A percentile compares a stretch with the other conserved stretches of the same genome.
These are phyloP conservation scores for Urophycis tenuis DNA, from an alignment of 2,797 vertebrate species.

Conservation along the genomic window DNA sequence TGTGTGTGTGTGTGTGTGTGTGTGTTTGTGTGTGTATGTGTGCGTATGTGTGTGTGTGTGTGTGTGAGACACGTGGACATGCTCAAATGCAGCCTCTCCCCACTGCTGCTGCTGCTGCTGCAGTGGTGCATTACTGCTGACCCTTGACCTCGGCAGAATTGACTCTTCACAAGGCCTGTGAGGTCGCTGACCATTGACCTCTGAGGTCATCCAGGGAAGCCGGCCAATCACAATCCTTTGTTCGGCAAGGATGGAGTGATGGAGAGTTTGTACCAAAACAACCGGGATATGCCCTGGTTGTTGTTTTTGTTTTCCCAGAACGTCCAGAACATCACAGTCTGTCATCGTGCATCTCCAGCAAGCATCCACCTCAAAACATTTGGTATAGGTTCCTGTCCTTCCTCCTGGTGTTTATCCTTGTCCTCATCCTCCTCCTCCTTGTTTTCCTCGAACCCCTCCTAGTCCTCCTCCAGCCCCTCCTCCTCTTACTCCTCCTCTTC, in stretches of 20 bases:
- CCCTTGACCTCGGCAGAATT: conserved; percentile 67
- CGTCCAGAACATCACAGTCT: too few relatives aligned
- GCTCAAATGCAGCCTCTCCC: conserved; percentile 29
- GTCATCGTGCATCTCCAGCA: too few relatives aligned
- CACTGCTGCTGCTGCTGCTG: conserved; percentile 13
- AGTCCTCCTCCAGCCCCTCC: too few relatives aligned
- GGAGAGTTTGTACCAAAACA: too few relatives aligned
- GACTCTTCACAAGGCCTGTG: conserved; percentile 67
- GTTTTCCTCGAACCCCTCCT: too few relatives aligned
- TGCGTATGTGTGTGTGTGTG: conserved; percentile 1
- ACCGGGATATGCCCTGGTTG: too few relatives aligned
- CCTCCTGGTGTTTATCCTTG: too few relatives aligned
- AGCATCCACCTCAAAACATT: too few relatives aligned
- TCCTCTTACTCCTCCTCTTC: too few relatives aligned
- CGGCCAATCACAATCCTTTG: conserved; percentile 55
- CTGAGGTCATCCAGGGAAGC: conserved; percentile 54
- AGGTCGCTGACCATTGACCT: conserved; percentile 57
- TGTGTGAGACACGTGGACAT: not conserved
- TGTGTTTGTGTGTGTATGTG: conserved; percentile 6
- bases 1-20: conserved; percentile 9
- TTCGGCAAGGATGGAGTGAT: conserved; percentile 14
- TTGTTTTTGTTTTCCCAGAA: too few relatives aligned
- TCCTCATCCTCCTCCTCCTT: too few relatives aligned
- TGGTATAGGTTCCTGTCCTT: too few relatives aligned
- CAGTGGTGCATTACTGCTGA: conserved; percentile 41